phyloP scores from a whole-genome alignment of 1,140 invertebrate species.

The Philopotamus ludificatus region DNA sequence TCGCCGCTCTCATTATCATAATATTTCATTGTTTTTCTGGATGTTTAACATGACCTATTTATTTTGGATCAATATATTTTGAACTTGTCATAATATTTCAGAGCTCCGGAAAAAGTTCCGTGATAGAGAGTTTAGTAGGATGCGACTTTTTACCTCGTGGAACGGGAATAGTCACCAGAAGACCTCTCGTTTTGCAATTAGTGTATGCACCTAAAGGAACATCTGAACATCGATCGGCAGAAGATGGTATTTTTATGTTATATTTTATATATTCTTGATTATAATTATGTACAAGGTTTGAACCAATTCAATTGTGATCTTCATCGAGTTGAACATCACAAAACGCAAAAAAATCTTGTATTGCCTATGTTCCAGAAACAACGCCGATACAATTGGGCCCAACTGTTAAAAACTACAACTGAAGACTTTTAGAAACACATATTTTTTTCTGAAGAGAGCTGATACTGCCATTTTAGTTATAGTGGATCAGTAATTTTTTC shows the following conservation, averaged over 20 bases:
- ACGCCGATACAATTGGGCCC: too few relatives aligned
- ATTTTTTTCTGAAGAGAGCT: too few relatives aligned
- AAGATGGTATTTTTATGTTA: slow-evolving; percentile 68
- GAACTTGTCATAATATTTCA: slow-evolving; percentile 51
- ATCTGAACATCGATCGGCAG: slow-evolving; percentile 76
- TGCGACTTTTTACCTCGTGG: slow-evolving; percentile 96
- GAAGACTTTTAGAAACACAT: too few relatives aligned
- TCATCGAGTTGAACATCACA: too few relatives aligned
- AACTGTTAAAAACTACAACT: too few relatives aligned
- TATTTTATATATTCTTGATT: not conserved
- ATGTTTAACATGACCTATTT: too few relatives aligned
- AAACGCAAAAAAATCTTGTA: too few relatives aligned
- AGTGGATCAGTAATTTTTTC: too few relatives aligned
- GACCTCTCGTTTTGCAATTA: slow-evolving; percentile 92
- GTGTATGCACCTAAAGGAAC: slow-evolving; percentile 90
- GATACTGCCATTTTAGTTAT: too few relatives aligned
- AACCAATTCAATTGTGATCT: not conserved
- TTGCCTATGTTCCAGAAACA: too few relatives aligned
- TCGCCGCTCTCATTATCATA: too few relatives aligned
- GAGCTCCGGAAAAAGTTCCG: slow-evolving; percentile 99
- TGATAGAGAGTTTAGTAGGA: slow-evolving; percentile 98
- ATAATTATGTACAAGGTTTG: not conserved
- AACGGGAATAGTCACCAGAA: slow-evolving; percentile 93
- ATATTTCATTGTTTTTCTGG: too few relatives aligned
- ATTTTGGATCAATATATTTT: not conserved